Evolutionary conservation across 2,888 invertebrate genomes (phyloP), one percentile per base, ranked within the genome.

Genomic region (Xestia rhomboidea): DNA sequence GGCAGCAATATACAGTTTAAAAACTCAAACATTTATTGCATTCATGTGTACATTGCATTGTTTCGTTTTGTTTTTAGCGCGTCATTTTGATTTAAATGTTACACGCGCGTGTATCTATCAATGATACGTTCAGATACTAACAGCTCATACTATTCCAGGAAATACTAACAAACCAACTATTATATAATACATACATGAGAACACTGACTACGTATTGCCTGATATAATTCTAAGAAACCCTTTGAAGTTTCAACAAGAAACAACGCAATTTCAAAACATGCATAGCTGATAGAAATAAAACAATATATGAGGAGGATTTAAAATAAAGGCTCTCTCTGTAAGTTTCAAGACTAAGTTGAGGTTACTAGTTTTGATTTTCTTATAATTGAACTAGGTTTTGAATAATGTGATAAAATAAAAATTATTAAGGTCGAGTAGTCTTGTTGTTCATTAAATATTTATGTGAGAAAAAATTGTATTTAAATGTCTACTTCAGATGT

Each of bases 161-260:
- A 71, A n/a, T 5, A 21, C n/a, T 46, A 34, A 46, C 7, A 44
- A 24, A 30, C 30, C 7, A 30, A 41, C 5, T 27, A 8, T n/a
- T 27, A 41, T 57, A 41, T 0, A 41, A 41, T 41, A 41, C 10
- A 18, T 18, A 7, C 24, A n/a, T 8, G 5, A 34, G 13, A 30
- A 34, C n/a, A 44, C 24, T n/a, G 30, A 68, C 24, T 15, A 6
- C 11, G 8, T 8, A 18, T 41, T 70, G 4, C 18, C 41, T 44
- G 41, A 30, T 57, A 57, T 68, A 71, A 71, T n/a, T 44, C 69
- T 11, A 24, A 8, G 4, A n/a, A 68, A 71, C 13, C n/a, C 21
- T 71, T 46, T 70, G 30, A 46, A 70, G n/a, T 71, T 34, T 70
- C 13, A 34, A 71, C 44, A 44, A 34, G 44, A 30, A 57, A n/a